Percentiles rank a stretch among this genome's conserved stretches.
Conservation (phyloP, 2,888 invertebrate genomes). For the Catocala sponsa region DNA sequence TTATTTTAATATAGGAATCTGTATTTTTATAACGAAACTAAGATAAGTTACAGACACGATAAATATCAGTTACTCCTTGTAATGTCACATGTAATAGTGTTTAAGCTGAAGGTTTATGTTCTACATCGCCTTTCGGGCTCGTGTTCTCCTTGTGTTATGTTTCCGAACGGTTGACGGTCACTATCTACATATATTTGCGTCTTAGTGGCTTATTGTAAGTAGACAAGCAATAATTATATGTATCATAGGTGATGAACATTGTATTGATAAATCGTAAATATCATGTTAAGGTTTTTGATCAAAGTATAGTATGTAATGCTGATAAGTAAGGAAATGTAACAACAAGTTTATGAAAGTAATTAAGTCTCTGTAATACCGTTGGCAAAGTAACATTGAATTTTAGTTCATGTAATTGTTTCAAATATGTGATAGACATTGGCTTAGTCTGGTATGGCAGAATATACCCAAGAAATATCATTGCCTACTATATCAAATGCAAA, state of each 20-base stretch:
- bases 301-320: background rate
- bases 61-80: conserved; percentile 62
- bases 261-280: background rate
- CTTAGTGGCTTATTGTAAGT: conserved; percentile 26
- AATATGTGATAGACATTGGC: too few species aligned
- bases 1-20: conserved; percentile 82
- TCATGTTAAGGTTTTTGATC: conserved; percentile 7
- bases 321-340: background rate
- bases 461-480: too few species aligned
- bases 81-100: conserved; percentile 65
- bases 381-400: too few species aligned
- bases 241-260: conserved; percentile 19
- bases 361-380: too few species aligned
- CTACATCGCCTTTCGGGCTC: conserved; percentile 69
- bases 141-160: conserved; percentile 72
- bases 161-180: conserved; percentile 37
- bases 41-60: conserved; percentile 67
- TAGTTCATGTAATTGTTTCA: too few species aligned
- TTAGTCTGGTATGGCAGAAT: too few species aligned
- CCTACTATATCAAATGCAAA: too few species aligned
- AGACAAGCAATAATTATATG: conserved; percentile 36
- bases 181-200: conserved; percentile 51
- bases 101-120: conserved; percentile 61
- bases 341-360: too few species aligned
- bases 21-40: conserved; percentile 84